Percentiles rank a stretch among this genome's conserved stretches.
Conservation (phyloP, 2,113 vertebrate species). For the Hippoglossus stenolepis region DNA sequence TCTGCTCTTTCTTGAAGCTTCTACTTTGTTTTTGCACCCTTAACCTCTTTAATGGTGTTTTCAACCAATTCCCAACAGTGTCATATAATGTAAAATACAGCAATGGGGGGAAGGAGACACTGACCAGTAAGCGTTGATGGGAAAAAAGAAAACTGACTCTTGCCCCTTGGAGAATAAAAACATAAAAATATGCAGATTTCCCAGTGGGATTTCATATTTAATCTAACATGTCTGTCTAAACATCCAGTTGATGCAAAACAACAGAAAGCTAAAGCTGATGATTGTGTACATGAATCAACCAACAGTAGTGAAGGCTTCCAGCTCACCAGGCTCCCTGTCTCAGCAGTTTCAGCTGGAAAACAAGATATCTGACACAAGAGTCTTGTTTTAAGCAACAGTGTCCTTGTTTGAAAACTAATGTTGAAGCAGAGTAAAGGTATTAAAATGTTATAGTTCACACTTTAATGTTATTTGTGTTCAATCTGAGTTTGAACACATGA, state of each 20-base stretch:
- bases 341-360: not conserved
- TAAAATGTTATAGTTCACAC: not conserved
- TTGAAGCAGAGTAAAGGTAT: not conserved
- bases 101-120: constrained; percentile 1
- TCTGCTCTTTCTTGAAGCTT: constrained; percentile 23
- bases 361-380: too few relatives aligned
- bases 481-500: not conserved
- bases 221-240: not conserved
- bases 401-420: too few relatives aligned
- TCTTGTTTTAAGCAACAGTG: too few relatives aligned
- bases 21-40: constrained; percentile 23
- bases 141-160: constrained; percentile 4
- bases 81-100: constrained; percentile 34
- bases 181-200: not conserved
- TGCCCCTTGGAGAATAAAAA: not conserved
- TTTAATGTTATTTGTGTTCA: constrained; percentile 12
- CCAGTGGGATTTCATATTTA: constrained; percentile 10
- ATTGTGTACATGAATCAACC: constrained; percentile 1
- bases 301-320: not conserved
- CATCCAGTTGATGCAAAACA: not conserved
- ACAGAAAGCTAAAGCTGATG: not conserved
- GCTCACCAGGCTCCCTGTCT: not conserved
- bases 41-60: constrained; percentile 23
- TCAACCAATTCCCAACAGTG: constrained; percentile 20
- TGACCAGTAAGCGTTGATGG: not conserved